A percentile compares a stretch with the other conserved stretches of the same genome.
Conservation (phyloP, 2,888 invertebrate species). For the Latrodectus elegans region DNA sequence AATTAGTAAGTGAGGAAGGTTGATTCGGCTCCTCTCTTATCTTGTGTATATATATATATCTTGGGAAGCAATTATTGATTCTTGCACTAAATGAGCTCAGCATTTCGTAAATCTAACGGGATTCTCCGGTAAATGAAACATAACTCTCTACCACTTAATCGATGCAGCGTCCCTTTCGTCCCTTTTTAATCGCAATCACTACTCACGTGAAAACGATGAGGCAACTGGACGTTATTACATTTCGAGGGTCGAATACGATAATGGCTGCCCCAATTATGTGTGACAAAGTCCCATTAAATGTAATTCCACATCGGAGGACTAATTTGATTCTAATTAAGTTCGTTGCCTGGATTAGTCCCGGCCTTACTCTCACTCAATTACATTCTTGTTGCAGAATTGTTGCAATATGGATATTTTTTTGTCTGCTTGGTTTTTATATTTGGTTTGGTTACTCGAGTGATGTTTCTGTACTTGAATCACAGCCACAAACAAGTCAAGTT, state of each 20-base stretch:
- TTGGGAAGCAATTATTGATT: conserved; percentile 29
- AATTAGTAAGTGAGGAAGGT: no score
- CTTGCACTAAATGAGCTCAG: conserved; percentile 21
- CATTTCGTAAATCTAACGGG: conserved; percentile 3
- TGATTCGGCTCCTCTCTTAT: no score
- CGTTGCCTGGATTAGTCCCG: conserved; percentile 36
- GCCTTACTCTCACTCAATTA: conserved; percentile 31
- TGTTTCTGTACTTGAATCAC: no score
- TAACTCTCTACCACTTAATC: conserved; percentile 21
- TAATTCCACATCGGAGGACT: conserved; percentile 37
- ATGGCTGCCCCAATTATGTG: conserved; percentile 39
- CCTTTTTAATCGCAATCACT: conserved; percentile 49
- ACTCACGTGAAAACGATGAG: conserved; percentile 8
- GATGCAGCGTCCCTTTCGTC: conserved; percentile 12
- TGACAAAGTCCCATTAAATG: conserved; percentile 39
- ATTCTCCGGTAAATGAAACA: conserved; percentile 17
- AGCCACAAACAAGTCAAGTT: no score
- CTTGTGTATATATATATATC: background rate
- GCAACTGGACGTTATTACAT: conserved; percentile 12
- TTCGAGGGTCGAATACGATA: conserved; percentile 24
- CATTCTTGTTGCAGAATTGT: conserved; percentile 30
- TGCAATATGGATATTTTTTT: conserved; percentile 3
- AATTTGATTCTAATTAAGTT: conserved; percentile 63
- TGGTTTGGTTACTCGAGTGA: no score
- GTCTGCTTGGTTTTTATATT: no score